Evolutionary conservation across 2,797 vertebrate genomes (phyloP).

Genomic region (Orientallactaga sibirica): DNA sequence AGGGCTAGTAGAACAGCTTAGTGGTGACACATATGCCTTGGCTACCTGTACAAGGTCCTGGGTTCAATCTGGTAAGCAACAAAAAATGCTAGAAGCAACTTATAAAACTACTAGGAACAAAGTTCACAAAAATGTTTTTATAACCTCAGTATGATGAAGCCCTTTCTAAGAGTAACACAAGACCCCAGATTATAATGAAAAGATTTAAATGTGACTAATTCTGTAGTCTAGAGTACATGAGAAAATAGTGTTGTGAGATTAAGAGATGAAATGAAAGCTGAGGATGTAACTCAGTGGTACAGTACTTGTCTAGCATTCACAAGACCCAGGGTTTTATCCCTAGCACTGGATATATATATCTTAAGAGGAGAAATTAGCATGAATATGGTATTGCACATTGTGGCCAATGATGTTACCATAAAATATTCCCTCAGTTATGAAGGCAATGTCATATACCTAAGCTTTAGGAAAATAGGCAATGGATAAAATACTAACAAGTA

Average conservation of each 20-base stretch:
- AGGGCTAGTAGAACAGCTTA: neutral
- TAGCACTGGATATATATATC: neutral
- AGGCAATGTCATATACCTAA: slow-evolving; percentile 17
- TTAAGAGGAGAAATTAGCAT: too few relatives aligned
- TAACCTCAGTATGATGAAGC: neutral
- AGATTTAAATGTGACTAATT: slow-evolving; percentile 15
- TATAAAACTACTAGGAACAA: slow-evolving; percentile 23
- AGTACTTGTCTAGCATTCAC: neutral
- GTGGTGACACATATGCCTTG: neutral
- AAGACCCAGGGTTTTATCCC: neutral
- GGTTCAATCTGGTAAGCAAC: neutral
- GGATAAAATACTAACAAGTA: neutral
- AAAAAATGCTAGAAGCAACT: neutral
- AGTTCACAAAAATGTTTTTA: slow-evolving; percentile 44
- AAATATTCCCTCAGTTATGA: slow-evolving; percentile 18
- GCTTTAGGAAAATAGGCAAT: neutral
- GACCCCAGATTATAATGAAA: neutral
- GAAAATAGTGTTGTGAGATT: neutral
- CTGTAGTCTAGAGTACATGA: neutral
- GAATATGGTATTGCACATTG: neutral
- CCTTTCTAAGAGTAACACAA: slow-evolving; percentile 24
- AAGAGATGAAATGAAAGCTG: neutral
- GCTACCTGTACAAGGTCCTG: neutral
- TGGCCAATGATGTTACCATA: neutral
- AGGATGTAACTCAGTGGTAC: neutral